Conservation (phyloP, 1,140 invertebrate genomes). For the Papilio polyxenes region DNA sequence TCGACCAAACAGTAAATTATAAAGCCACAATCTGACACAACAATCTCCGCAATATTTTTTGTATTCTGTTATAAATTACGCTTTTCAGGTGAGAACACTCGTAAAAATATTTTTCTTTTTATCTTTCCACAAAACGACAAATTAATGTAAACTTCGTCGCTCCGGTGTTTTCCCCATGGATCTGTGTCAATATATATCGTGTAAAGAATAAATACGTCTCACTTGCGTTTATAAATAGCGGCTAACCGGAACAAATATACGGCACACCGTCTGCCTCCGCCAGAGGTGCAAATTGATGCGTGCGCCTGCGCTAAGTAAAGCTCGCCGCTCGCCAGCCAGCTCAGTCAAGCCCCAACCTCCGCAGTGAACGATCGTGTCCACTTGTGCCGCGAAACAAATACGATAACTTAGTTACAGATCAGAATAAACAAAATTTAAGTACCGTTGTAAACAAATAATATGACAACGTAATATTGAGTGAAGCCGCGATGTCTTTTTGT, state of each 20-base stretch:
- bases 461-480: conserved; percentile 58
- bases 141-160: conserved; percentile 39
- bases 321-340: conserved; percentile 44
- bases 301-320: conserved; percentile 52
- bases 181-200: conserved; percentile 73
- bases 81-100: conserved; percentile 24
- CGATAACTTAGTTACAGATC: conserved; percentile 48
- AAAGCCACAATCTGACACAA: conserved; percentile 14
- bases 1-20: conserved; percentile 7
- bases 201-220: conserved; percentile 69
- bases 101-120: conserved; percentile 37
- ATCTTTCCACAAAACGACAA: conserved; percentile 29
- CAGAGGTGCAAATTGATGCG: conserved; percentile 70
- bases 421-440: conserved; percentile 43
- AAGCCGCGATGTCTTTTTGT: conserved; percentile 85
- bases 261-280: conserved; percentile 71
- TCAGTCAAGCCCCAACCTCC: conserved; percentile 61
- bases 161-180: conserved; percentile 60
- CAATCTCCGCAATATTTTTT: neutral
- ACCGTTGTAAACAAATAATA: conserved; percentile 73
- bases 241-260: conserved; percentile 74
- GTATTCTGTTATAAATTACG: conserved; percentile 21
- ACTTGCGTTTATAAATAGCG: conserved; percentile 76
- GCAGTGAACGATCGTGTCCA: conserved; percentile 57
- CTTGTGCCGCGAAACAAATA: conserved; percentile 54